These are phyloP conservation scores for Kryptolebias ocellatus DNA, from an alignment of 2,797 vertebrate species.

Conservation along the genomic window DNA sequence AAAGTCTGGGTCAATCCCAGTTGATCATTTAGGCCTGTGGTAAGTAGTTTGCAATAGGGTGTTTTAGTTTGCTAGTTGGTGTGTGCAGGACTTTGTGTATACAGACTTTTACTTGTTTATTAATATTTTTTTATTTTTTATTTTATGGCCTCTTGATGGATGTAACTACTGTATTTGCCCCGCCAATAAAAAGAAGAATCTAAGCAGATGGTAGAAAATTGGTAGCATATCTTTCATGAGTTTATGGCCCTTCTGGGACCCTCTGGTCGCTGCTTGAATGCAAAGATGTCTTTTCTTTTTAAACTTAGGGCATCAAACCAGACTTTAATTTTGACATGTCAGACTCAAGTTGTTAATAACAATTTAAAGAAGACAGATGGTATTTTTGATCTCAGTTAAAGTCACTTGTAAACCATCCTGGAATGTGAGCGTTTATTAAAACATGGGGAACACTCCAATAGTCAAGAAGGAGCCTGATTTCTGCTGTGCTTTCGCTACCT, in stretches of 20 bases:
- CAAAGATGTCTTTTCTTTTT: conserved; percentile 48
- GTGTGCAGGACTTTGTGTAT: conserved; percentile 13
- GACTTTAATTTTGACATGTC: conserved; percentile 47
- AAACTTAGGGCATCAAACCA: conserved; percentile 27
- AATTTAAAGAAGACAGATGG: conserved; percentile 31
- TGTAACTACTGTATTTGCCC: conserved; percentile 52
- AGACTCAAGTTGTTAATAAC: conserved; percentile 38
- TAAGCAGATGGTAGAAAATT: conserved; percentile 74
- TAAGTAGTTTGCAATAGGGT: conserved; percentile 25
- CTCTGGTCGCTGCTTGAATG: conserved; percentile 47
- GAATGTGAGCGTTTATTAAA: conserved; percentile 55
- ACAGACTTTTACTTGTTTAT: not conserved
- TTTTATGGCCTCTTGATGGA: conserved; percentile 51
- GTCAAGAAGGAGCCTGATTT: conserved; percentile 60
- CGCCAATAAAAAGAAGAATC: conserved; percentile 57
- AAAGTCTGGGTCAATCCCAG: too few species aligned
- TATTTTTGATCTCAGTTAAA: conserved; percentile 46
- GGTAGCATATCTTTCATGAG: conserved; percentile 62
- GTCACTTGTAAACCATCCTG: conserved; percentile 18
- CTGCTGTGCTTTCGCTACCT: conserved; percentile 59
- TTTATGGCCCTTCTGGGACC: conserved; percentile 66
- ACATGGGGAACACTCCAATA: conserved; percentile 55
- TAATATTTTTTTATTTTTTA: not conserved
- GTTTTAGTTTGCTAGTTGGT: conserved; percentile 40
- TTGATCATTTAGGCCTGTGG: not conserved